Evolutionary conservation across 2,113 vertebrate species (phyloP), one percentile per base, ranked within the genome.

Genomic region (Entelurus aequoreus): DNA sequence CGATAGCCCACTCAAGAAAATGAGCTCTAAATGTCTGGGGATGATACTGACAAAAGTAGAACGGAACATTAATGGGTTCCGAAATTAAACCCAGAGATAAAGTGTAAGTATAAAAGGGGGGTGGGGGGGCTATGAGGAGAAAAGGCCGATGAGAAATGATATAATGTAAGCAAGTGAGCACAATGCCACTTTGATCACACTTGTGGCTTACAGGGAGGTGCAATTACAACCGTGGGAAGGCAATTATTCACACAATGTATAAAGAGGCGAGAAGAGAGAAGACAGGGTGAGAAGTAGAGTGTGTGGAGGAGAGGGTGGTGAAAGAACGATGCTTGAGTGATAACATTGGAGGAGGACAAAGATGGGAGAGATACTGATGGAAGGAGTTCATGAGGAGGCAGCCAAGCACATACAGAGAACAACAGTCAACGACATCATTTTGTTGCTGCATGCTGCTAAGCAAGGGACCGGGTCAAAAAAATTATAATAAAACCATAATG

Each of bases 161-260:
- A 77, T 72, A 78, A 81, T 72, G 63, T 79, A 79, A 81, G 81
- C 77, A 81, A 86, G 86, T 77, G 80, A 86, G 81, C 75, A 70
- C 68, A 60, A 56, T 68, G 83, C 52, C 80, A 81, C 88, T 90
- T 90, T 91, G 89, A 90, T 90, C 87, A 83, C 76, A 83, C 76
- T 79, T 83, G 79, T 84, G 75, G 74, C 80, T 84, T 86, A 88
- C 87, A 84, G 79, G 76, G 77, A 84, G 81, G 74, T 77, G 84
- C 85, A 85, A 88, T 89, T 87, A 89, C 66, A 40, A 78, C 83
- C 71, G 78, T 78, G 75, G 82, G 85, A 87, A 83, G 86, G 79
- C 84, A 86, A 88, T 86, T 88, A 88, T 85, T 87, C 82, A 89
- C 76, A 84, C 81, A 74, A 85, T 61, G 72, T 77, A 82, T 72